Evolutionary conservation across 2,888 invertebrate species (phyloP).

Genomic region (Podabrus alpinus): DNA sequence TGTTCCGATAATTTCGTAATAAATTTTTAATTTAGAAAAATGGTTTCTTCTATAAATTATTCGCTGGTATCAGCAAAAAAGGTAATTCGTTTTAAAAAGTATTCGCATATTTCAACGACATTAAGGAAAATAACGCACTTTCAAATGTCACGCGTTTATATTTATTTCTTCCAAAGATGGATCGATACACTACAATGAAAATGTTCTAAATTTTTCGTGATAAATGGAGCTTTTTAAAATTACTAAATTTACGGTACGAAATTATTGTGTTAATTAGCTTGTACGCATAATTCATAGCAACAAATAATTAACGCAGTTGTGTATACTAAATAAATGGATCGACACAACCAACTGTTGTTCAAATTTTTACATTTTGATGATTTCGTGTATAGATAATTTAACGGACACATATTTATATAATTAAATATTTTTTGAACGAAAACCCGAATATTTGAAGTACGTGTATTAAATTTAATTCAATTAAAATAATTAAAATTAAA

Average conservation of each 20-base stretch:
- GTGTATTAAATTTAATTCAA: not conserved
- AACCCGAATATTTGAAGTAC: not conserved
- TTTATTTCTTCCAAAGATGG: constrained; percentile 9
- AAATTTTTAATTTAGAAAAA: not conserved
- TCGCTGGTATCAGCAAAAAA: not conserved
- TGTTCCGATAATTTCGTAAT: not conserved
- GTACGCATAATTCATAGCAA: not conserved
- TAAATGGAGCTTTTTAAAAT: not conserved
- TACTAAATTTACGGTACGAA: not conserved
- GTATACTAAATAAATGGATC: constrained; percentile 35
- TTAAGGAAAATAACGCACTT: constrained; percentile 18
- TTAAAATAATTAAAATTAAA: not conserved
- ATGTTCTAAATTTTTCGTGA: not conserved
- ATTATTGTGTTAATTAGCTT: not conserved
- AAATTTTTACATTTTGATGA: constrained; percentile 50
- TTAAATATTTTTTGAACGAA: not conserved
- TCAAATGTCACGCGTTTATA: constrained; percentile 16
- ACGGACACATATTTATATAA: constrained; percentile 36
- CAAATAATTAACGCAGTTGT: constrained; percentile 12
- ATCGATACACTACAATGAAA: not conserved
- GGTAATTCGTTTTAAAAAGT: not conserved
- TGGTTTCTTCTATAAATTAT: not conserved
- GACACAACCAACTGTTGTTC: constrained; percentile 45
- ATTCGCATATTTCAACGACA: constrained; percentile 16
- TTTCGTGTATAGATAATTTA: constrained; percentile 48